Conservation (phyloP, 2,113 vertebrate genomes). For the Equus quagga region DNA sequence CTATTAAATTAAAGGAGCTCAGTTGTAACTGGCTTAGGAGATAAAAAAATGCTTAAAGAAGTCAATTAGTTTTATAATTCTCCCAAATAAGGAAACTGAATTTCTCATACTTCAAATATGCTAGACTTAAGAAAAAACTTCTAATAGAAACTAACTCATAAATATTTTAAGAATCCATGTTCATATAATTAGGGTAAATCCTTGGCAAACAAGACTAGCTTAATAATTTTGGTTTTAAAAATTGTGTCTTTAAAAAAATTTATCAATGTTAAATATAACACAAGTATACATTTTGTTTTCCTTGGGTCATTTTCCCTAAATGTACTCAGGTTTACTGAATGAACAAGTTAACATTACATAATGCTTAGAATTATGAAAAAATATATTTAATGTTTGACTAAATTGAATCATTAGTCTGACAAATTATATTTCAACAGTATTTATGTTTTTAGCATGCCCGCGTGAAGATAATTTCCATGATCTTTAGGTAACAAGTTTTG, state of each 20-base stretch:
- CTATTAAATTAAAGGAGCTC: background rate
- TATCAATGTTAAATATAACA: background rate
- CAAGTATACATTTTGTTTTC: background rate
- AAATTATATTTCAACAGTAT: background rate
- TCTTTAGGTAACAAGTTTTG: background rate
- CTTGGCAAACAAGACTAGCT: background rate
- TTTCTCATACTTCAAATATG: background rate
- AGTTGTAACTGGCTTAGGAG: background rate
- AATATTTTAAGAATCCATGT: background rate
- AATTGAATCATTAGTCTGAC: background rate
- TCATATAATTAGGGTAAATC: background rate
- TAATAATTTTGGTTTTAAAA: background rate
- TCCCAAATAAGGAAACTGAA: background rate
- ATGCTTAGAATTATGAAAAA: background rate
- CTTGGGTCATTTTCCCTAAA: background rate
- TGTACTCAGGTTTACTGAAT: background rate
- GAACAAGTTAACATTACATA: background rate
- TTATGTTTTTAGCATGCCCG: background rate
- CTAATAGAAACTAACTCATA: background rate
- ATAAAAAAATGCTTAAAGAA: background rate
- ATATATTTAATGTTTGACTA: background rate
- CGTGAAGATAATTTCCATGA: background rate
- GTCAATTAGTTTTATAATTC: background rate
- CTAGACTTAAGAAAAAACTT: background rate
- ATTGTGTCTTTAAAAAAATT: background rate